phyloP scores from a whole-genome alignment of 2,888 invertebrate genomes.

The Drosophila sordidapex region DNA sequence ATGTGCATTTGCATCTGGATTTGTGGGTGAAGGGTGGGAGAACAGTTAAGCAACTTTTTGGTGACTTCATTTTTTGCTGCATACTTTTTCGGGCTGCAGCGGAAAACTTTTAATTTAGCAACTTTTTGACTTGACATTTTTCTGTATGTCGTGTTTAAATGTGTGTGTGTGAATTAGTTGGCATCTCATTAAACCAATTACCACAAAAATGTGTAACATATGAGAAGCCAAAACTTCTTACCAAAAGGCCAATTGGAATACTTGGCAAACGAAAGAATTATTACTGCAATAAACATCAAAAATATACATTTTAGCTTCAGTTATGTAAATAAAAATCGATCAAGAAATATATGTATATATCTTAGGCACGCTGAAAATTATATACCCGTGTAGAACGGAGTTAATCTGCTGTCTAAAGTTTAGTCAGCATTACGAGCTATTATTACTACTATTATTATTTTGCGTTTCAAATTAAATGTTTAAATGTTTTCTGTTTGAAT shows the following conservation, averaged over 20 bases:
- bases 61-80: slow-evolving; percentile 43
- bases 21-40: neutral
- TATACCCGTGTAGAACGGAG: neutral
- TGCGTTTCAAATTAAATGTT: neutral
- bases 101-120: slow-evolving; percentile 72
- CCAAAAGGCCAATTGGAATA: slow-evolving; percentile 4
- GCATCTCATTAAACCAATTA: slow-evolving; percentile 58
- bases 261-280: neutral
- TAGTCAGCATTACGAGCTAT: too few species aligned
- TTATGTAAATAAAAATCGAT: neutral
- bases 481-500: neutral
- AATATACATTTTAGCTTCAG: neutral
- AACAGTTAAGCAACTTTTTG: slow-evolving; percentile 49
- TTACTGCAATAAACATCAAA: neutral
- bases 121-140: slow-evolving; percentile 47
- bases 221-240: slow-evolving; percentile 12
- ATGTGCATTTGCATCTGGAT: slow-evolving; percentile 9
- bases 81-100: slow-evolving; percentile 36
- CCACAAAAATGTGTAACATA: slow-evolving; percentile 13
- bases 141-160: neutral
- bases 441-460: too few species aligned
- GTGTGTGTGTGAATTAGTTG: slow-evolving; percentile 17
- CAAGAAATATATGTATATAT: neutral
- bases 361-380: neutral
- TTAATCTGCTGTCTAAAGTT: neutral